Percentiles rank a stretch among this genome's conserved stretches.
Evolutionary conservation across 2,888 invertebrate genomes (phyloP).

Genomic region (Poecilus cupreus): DNA sequence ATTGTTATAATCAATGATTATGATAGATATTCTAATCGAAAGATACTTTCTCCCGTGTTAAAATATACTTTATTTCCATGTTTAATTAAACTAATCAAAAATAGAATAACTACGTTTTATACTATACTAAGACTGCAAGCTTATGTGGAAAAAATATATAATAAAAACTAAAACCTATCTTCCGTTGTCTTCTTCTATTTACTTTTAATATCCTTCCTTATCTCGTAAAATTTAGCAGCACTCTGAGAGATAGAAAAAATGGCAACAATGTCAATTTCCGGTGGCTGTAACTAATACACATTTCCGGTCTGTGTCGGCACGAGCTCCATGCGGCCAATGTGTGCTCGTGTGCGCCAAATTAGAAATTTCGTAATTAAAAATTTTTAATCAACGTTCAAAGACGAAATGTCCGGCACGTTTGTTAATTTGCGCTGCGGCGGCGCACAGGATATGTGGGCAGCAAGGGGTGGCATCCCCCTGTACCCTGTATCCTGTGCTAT

Average conservation of each 20-base stretch:
- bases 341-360: slow-evolving; percentile 41
- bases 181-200: not conserved
- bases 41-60: too few relatives aligned
- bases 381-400: slow-evolving; percentile 50
- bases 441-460: not conserved
- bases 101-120: too few relatives aligned
- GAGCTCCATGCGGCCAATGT: slow-evolving; percentile 4
- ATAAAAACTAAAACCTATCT: too few relatives aligned
- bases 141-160: not conserved
- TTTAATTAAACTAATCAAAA: too few relatives aligned
- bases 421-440: slow-evolving; percentile 26
- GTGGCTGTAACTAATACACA: slow-evolving; percentile 22
- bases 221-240: not conserved
- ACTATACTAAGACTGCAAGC: too few relatives aligned
- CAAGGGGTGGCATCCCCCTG: not conserved
- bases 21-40: too few relatives aligned
- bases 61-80: too few relatives aligned
- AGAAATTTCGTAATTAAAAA: slow-evolving; percentile 46
- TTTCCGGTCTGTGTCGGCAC: not conserved
- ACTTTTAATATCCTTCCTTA: slow-evolving; percentile 6
- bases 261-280: slow-evolving; percentile 31
- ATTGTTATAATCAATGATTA: too few relatives aligned
- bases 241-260: slow-evolving; percentile 5
- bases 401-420: slow-evolving; percentile 43
- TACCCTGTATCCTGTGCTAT: not conserved